Conservation (phyloP, 2,888 invertebrate genomes). For the Microdon myrmicae region DNA sequence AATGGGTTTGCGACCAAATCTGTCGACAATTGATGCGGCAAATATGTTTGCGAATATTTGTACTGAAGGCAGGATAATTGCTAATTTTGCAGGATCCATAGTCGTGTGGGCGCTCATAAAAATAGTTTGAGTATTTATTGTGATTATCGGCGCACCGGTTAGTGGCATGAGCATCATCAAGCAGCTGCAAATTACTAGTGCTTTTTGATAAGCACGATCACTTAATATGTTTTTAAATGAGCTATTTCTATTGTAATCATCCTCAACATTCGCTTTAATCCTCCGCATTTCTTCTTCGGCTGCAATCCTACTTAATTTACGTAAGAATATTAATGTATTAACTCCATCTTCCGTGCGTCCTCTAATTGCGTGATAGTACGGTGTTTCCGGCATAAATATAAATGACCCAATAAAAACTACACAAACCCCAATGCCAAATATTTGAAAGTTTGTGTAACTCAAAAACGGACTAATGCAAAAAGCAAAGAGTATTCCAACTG, state of each 20-base stretch:
- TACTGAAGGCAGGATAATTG: conserved; percentile 79
- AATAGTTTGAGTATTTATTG: conserved; percentile 80
- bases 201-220: conserved; percentile 78
- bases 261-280: conserved; percentile 70
- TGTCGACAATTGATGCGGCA: conserved; percentile 81
- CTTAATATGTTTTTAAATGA: conserved; percentile 70
- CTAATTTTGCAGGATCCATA: conserved; percentile 72
- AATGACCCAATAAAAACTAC: conserved; percentile 72
- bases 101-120: conserved; percentile 75
- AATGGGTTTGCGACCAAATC: conserved; percentile 77
- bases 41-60: conserved; percentile 77
- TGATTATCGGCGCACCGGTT: conserved; percentile 82
- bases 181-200: conserved; percentile 78
- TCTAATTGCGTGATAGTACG: conserved; percentile 74
- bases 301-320: conserved; percentile 71
- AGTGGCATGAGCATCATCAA: conserved; percentile 86
- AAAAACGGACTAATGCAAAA: conserved; percentile 79
- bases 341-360: conserved; percentile 71
- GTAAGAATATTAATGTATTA: conserved; percentile 73
- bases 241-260: conserved; percentile 65
- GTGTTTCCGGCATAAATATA: conserved; percentile 84
- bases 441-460: conserved; percentile 73
- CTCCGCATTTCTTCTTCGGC: conserved; percentile 74
- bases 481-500: conserved; percentile 74
- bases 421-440: conserved; percentile 73